Evolutionary conservation across 2,888 invertebrate species (phyloP).

Genomic region (Xestia c-nigrum): DNA sequence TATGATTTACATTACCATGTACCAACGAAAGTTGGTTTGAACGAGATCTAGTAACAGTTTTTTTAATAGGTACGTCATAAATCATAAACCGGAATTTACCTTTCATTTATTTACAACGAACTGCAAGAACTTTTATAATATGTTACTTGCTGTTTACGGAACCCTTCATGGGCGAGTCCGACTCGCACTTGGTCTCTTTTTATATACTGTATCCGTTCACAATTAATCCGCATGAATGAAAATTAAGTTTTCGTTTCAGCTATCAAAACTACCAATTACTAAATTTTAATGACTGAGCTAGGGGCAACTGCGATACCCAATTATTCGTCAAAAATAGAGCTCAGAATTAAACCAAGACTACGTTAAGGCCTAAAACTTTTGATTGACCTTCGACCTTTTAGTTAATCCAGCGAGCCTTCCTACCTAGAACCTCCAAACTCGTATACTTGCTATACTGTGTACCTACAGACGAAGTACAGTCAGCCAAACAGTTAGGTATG

Average conservation of each 20-base stretch:
- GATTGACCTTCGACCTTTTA: conserved; percentile 41
- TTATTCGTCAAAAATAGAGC: conserved; percentile 38
- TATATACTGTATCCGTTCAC: too few relatives aligned
- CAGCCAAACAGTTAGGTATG: too few relatives aligned
- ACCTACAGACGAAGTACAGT: background rate
- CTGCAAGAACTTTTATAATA: too few relatives aligned
- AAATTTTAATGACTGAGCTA: conserved; percentile 6
- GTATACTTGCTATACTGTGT: conserved; percentile 1
- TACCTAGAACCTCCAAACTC: background rate
- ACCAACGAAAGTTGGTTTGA: too few relatives aligned
- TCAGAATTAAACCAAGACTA: conserved; percentile 23
- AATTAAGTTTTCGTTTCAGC: background rate
- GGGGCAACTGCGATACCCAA: conserved; percentile 2
- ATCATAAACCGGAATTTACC: too few relatives aligned
- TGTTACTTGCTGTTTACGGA: too few relatives aligned
- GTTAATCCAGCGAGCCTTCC: conserved; percentile 32
- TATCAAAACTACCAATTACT: background rate
- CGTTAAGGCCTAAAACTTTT: conserved; percentile 38
- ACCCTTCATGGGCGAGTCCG: too few relatives aligned
- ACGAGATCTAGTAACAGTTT: too few relatives aligned
- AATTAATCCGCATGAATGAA: background rate
- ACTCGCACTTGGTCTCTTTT: too few relatives aligned
- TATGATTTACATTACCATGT: too few relatives aligned
- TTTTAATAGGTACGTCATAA: too few relatives aligned
- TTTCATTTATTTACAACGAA: too few relatives aligned